These are phyloP conservation scores for Uropetala carovei DNA, from an alignment of 2,888 invertebrate genomes.

Conservation along the genomic window DNA sequence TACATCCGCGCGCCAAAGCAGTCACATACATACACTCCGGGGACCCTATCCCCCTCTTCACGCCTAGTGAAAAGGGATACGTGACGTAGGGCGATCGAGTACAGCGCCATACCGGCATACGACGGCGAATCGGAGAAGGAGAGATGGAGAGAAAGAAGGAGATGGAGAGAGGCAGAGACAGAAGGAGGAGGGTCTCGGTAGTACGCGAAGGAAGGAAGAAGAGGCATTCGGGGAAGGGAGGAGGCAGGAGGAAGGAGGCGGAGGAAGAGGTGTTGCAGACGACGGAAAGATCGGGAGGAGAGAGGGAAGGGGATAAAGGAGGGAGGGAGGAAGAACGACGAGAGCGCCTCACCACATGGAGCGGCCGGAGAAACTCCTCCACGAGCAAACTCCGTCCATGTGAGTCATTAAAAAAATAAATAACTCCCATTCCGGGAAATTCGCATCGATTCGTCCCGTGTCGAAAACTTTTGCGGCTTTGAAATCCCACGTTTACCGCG, in stretches of 20 bases:
- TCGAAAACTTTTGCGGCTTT: neutral
- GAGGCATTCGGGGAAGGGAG: too few species aligned
- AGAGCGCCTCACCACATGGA: neutral
- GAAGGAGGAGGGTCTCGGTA: too few species aligned
- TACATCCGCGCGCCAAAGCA: neutral
- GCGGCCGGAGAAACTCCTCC: neutral
- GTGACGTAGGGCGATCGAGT: neutral
- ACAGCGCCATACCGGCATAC: neutral
- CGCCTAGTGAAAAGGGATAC: neutral
- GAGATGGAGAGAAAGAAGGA: neutral
- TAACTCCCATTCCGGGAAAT: neutral
- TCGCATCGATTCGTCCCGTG: neutral
- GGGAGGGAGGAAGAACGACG: neutral
- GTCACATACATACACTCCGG: neutral
- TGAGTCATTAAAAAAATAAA: neutral
- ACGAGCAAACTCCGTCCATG: neutral
- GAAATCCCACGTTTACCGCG: neutral
- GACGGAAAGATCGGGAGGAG: neutral
- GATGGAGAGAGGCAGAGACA: too few species aligned
- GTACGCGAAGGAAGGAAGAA: too few species aligned
- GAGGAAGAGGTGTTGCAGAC: neutral
- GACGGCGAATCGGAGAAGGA: neutral
- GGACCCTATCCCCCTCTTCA: too few species aligned
- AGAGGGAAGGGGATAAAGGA: neutral
- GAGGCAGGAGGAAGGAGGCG: neutral